Evolutionary conservation across 2,888 invertebrate species (phyloP).

Genomic region (Volucella zonaria): DNA sequence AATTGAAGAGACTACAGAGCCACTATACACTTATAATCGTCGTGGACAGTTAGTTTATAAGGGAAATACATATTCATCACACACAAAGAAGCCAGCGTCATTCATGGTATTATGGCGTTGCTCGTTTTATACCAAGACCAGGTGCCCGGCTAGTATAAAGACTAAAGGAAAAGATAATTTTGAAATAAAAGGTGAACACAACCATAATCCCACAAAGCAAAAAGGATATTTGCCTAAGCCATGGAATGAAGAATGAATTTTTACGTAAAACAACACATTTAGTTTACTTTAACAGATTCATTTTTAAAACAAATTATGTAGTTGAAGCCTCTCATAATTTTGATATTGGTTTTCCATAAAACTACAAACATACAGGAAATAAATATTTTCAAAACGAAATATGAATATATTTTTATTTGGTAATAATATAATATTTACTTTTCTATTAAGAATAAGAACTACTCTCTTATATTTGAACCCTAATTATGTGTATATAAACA

Average conservation of each 20-base stretch:
- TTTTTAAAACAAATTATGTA: no score
- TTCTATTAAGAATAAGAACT: no score
- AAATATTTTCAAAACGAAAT: no score
- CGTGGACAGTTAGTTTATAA: constrained; percentile 80
- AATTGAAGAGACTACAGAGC: constrained; percentile 15
- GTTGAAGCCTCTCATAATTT: no score
- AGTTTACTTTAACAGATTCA: no score
- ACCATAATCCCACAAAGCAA: constrained; percentile 78
- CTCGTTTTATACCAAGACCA: constrained; percentile 77
- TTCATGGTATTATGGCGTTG: constrained; percentile 80
- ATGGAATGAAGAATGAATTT: constrained; percentile 64
- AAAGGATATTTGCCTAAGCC: constrained; percentile 75
- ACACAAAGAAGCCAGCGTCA: constrained; percentile 76
- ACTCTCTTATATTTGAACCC: no score
- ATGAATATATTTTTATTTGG: no score
- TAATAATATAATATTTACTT: no score
- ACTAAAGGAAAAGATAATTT: constrained; percentile 78
- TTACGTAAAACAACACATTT: background rate
- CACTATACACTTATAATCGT: constrained; percentile 78
- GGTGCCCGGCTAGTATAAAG: constrained; percentile 78
- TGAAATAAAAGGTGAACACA: constrained; percentile 77
- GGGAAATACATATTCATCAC: constrained; percentile 78
- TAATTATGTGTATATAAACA: no score
- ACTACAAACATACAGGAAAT: no score
- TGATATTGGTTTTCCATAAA: no score